Base-by-base conservation (phyloP, 2,888 invertebrate species). In the Drosophila vallismaia region DNA sequence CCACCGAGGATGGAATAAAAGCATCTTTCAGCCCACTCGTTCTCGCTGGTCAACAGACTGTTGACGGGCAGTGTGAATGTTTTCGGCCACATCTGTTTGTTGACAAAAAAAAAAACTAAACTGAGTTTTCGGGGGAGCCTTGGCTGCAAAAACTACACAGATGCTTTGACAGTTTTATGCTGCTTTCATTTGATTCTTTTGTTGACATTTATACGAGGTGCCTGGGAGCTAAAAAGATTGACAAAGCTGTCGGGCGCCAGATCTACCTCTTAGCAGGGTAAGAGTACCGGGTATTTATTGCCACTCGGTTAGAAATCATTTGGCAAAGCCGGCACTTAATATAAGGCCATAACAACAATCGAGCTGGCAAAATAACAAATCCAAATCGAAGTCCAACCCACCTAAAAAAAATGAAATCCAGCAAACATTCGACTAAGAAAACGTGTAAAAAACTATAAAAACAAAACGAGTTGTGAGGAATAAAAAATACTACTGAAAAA, bases 141-240 rank as follows among this genome's bases (percentile, higher is more conserved):
- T 28, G 28, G 28, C 28, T 5, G 19, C 19, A 28, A 28, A 28
- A 28, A 4, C 28, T 28, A 28, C 19, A 19, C 19, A 19, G 19
- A 19, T 19, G 19, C 19, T 19, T 19, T 19, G 19, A 19, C 2
- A 19, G 19, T 19, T 19, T 19, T 19, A 19, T 19, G 19, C 19
- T 19, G 28, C 28, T 28, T 6, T 28, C 28, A 28, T 71, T 60
- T 63, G 62, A 49, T 42, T 57, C 66, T 49, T 49, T 31, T 69
- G 77, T 48, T 77, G 78, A 81, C 73, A 70, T 73, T 81, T 79
- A 71, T 75, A 84, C 63, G 71, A 82, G 60, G 73, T 79, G 83
- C 38, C 49, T 66, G 73, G 63, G 33, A 44, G 49, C 14, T 1
- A 19, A 19, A 19, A 19, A 19, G 19, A 19, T 28, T 28, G 28